Evolutionary conservation across 2,113 vertebrate species (phyloP).

Genomic region (Campylorhamphus procurvoides): DNA sequence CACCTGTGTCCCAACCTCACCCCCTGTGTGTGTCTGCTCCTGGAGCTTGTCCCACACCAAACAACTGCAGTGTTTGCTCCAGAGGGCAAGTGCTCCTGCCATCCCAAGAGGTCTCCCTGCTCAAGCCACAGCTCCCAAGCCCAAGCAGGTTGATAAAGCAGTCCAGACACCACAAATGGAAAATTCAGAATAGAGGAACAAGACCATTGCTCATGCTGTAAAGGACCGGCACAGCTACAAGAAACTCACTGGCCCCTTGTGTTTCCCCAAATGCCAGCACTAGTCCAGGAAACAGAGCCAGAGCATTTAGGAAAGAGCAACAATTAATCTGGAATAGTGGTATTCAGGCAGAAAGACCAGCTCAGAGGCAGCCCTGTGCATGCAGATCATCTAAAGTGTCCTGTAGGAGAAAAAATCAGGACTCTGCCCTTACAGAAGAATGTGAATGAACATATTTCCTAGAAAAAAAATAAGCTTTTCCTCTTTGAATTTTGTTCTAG

Average conservation of each 20-base stretch:
- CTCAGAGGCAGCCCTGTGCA: not conserved
- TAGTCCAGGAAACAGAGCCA: not conserved
- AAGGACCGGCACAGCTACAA: not conserved
- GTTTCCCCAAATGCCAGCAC: not conserved
- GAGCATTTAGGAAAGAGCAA: not conserved
- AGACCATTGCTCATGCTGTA: accelerated
- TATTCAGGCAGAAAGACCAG: not conserved
- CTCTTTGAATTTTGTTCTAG: not conserved
- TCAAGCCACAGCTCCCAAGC: not conserved
- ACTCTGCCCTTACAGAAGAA: not conserved
- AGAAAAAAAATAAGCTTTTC: not conserved
- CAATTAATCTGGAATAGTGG: not conserved
- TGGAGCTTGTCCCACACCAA: accelerated
- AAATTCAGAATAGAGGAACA: not conserved
- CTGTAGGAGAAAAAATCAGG: not conserved
- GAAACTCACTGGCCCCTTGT: not conserved
- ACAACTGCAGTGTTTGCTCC: not conserved
- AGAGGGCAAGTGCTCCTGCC: accelerated
- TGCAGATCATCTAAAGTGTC: not conserved
- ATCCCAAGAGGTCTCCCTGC: not conserved
- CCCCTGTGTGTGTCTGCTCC: not conserved
- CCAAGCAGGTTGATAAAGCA: not conserved
- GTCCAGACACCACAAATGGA: not conserved
- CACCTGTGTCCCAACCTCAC: accelerated
- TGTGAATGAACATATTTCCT: not conserved